Evolutionary conservation across 2,113 vertebrate species (phyloP).

Genomic region (human): DNA sequence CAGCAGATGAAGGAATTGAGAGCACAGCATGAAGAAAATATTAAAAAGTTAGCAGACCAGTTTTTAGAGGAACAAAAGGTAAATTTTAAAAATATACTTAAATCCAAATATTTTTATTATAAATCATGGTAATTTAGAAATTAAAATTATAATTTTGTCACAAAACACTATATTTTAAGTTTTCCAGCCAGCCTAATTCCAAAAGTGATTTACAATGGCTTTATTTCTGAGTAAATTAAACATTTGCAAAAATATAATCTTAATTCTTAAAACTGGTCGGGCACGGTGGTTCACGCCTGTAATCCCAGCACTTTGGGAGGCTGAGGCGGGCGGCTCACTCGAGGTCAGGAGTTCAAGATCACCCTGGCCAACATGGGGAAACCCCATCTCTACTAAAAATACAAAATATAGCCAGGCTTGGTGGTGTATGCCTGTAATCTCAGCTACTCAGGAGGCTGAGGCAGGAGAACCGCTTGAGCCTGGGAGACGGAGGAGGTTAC

Average conservation of each 20-base stretch:
- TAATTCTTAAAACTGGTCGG: not conserved
- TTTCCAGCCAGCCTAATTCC: not conserved
- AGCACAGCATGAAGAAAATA: conserved; percentile 93
- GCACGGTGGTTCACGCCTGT: too few relatives aligned
- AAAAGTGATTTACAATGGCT: not conserved
- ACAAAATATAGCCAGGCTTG: too few relatives aligned
- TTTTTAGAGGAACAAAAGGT: conserved; percentile 85
- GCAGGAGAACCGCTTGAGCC: too few relatives aligned
- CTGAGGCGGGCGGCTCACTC: too few relatives aligned
- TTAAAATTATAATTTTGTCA: conserved; percentile 39
- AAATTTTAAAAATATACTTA: conserved; percentile 49
- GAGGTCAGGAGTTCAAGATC: too few relatives aligned
- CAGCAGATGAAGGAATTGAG: conserved; percentile 95
- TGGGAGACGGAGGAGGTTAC: too few relatives aligned
- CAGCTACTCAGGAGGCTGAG: too few relatives aligned
- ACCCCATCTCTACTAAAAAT: too few relatives aligned
- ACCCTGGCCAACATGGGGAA: too few relatives aligned
- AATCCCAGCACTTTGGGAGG: too few relatives aligned
- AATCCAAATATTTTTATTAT: conserved; percentile 41
- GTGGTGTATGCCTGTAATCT: too few relatives aligned
- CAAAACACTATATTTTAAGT: conserved; percentile 23
- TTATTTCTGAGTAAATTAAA: conserved; percentile 38
- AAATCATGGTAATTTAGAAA: conserved; percentile 41
- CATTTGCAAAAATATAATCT: not conserved
- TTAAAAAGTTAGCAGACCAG: conserved; percentile 88